Conservation (phyloP, 2,113 vertebrate species). For the Actenoides lindsayi region DNA sequence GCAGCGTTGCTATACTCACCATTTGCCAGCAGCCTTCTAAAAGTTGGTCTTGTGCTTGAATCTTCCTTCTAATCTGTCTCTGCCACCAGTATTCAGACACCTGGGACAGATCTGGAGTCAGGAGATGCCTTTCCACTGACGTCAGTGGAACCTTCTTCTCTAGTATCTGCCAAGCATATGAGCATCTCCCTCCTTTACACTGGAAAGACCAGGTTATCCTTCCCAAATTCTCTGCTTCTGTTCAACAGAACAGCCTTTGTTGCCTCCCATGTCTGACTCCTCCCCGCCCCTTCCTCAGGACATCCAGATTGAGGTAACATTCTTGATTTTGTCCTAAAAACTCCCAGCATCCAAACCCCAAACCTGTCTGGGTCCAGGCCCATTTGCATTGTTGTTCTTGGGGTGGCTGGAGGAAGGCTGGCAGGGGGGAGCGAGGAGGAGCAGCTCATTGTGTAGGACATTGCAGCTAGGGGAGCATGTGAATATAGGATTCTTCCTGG, state of each 20-base stretch:
- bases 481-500: slow-evolving; percentile 45
- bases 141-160: neutral
- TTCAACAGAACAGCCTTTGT: neutral
- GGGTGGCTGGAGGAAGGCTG: neutral
- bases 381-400: slow-evolving; percentile 33
- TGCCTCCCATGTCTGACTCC: neutral
- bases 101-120: neutral
- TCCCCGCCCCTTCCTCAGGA: slow-evolving; percentile 36
- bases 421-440: neutral
- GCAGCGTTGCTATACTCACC: neutral
- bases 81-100: neutral
- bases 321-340: slow-evolving; percentile 62
- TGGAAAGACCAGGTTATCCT: neutral
- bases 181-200: neutral
- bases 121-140: neutral
- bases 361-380: slow-evolving; percentile 45
- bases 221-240: neutral
- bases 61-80: neutral
- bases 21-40: neutral
- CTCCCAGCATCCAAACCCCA: slow-evolving; percentile 13
- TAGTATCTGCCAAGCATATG: neutral
- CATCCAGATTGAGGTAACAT: slow-evolving; percentile 62
- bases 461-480: neutral
- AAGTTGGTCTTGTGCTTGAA: neutral
- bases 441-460: neutral